Evolutionary conservation across 1,140 invertebrate genomes (phyloP).

Genomic region (Drosophila punjabiensis): DNA sequence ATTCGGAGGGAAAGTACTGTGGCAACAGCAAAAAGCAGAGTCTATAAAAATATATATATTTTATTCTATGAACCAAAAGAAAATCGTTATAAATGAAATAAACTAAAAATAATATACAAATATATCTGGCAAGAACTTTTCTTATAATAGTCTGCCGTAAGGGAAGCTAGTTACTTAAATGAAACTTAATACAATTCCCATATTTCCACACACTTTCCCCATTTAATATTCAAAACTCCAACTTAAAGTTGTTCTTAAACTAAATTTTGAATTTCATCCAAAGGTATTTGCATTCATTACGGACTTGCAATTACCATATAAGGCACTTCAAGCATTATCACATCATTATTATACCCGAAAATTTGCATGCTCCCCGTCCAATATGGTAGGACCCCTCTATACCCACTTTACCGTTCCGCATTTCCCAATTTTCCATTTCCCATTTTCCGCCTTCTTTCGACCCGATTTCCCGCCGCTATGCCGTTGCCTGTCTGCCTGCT

Average conservation of each 20-base stretch:
- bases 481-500: conserved; percentile 30
- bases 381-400: not conserved
- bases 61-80: not conserved
- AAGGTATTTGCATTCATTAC: conserved; percentile 56
- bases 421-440: conserved; percentile 15
- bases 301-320: conserved; percentile 54
- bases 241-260: not conserved
- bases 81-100: not conserved
- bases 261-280: conserved; percentile 20
- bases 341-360: conserved; percentile 56
- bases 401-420: conserved; percentile 1
- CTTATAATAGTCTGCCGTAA: too few species aligned
- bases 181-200: not conserved
- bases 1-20: not conserved
- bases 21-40: not conserved
- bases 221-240: conserved; percentile 4
- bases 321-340: conserved; percentile 53
- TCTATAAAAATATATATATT: not conserved
- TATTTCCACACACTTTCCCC: not conserved
- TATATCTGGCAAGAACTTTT: not conserved
- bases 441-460: not conserved
- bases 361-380: conserved; percentile 36
- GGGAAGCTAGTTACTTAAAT: not conserved
- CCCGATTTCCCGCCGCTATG: not conserved
- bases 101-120: not conserved